Evolutionary conservation across 2,888 invertebrate species (phyloP), one percentile per base, ranked within the genome.

Genomic region (Drosophila multiciliata): DNA sequence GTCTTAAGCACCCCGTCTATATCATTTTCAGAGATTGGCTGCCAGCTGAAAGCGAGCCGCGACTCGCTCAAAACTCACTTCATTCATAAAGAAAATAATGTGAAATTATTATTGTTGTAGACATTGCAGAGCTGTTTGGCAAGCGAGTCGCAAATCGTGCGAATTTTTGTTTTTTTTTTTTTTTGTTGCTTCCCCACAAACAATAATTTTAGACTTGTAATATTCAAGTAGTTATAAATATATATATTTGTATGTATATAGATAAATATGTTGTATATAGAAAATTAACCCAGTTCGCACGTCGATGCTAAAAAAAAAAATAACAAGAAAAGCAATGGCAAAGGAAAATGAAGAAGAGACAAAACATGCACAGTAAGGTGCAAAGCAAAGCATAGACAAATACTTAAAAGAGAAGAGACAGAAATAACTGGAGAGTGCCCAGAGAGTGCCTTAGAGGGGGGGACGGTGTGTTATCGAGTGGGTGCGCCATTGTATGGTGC

Each of bases 201-300:
- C 68, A 81, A 81, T 84, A 80, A 80, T 86, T 77, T 75, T 59
- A 69, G 69, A 68, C 62, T 75, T 80, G 82, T 79, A 81, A 77
- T 72, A 76, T 54, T 58, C 52, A 75, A 70, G 66, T 75, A 72
- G 60, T 49, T 70, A 42, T 75, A 69, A 62, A 8, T 58, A 15
- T 45, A 58, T 52, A n/a, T 66, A 33, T 75, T 59, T 40, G 26
- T 40, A 50, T 38, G 42, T 55, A 52, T 58, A 50, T 45, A 53
- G 35, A 89, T 48, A 26, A 15, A 26, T 48, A 26, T 26, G 48
- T 48, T 77, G 50, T 78, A 80, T 84, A 86, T 80, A 88, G 82
- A 90, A 87, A 87, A 87, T 89, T 87, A 87, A 87, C 87, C 87
- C 80, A 87, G 87, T 87, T 87, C 87, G 87, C 87, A 87, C 87